Evolutionary conservation across 2,113 vertebrate species (phyloP).

Genomic region (Brienomyrus longianalis): DNA sequence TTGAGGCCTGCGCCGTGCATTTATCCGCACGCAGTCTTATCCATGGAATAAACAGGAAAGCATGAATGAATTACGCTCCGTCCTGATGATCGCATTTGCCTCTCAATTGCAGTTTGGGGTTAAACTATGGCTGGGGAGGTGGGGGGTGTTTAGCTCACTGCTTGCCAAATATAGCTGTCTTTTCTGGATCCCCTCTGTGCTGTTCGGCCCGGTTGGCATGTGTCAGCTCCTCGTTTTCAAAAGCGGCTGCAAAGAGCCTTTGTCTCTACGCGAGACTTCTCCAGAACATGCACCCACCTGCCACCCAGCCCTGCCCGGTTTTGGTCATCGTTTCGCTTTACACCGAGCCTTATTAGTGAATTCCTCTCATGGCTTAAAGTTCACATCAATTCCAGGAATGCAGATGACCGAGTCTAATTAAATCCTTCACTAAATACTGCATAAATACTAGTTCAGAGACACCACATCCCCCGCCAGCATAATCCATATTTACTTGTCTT

Average conservation of each 20-base stretch:
- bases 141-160: neutral
- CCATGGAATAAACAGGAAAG: neutral
- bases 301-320: neutral
- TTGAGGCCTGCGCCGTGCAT: neutral
- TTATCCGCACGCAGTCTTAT: neutral
- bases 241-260: neutral
- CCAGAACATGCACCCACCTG: neutral
- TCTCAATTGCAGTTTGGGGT: neutral
- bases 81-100: neutral
- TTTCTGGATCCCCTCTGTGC: neutral
- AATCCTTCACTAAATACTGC: slow-evolving; percentile 49
- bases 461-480: slow-evolving; percentile 33
- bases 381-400: slow-evolving; percentile 46
- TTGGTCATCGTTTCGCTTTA: neutral
- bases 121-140: neutral
- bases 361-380: slow-evolving; percentile 41
- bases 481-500: slow-evolving; percentile 57
- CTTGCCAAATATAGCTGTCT: neutral
- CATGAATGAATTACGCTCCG: neutral
- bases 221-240: neutral
- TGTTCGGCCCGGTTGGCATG: neutral
- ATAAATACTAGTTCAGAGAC: slow-evolving; percentile 38
- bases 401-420: slow-evolving; percentile 46
- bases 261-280: neutral
- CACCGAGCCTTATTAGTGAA: neutral